Percentiles rank a stretch among this genome's conserved stretches.
phyloP scores from a whole-genome alignment of 2,113 vertebrate species.

The Antennarius striatus region DNA sequence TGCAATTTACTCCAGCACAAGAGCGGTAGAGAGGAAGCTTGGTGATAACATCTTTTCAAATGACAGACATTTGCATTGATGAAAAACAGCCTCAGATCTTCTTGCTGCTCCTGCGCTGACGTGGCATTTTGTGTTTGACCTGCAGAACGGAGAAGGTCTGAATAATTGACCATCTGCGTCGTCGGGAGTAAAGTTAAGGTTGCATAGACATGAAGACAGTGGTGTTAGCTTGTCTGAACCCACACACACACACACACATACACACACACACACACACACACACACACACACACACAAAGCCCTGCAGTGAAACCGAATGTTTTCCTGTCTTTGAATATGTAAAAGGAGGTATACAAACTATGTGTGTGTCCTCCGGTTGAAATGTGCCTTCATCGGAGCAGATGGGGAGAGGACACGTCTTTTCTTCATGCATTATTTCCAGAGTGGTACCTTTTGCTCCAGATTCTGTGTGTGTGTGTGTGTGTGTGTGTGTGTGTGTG shows the following conservation, averaged over 20 bases:
- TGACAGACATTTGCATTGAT: conserved; percentile 6
- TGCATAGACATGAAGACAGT: conserved; percentile 40
- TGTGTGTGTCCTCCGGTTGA: background rate
- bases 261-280: too few relatives aligned
- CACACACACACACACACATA: too few relatives aligned
- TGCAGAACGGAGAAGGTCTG: conserved; percentile 48
- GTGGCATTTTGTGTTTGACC: conserved; percentile 54
- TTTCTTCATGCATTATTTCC: conserved; percentile 64
- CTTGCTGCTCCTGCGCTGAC: conserved; percentile 19
- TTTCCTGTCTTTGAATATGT: conserved; percentile 52
- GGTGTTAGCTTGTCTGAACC: conserved; percentile 36
- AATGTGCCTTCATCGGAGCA: conserved; percentile 6
- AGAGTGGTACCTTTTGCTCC: conserved; percentile 36
- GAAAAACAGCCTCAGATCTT: conserved; percentile 13
- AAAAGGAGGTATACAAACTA: conserved; percentile 57
- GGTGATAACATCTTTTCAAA: too few relatives aligned
- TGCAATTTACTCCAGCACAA: background rate
- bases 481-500: conserved; percentile 8
- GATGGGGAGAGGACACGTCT: conserved; percentile 26
- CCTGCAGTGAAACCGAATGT: conserved; percentile 1
- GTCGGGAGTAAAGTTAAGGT: conserved; percentile 42
- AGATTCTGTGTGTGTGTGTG: conserved; percentile 21
- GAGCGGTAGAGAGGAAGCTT: background rate
- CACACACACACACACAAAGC: background rate
- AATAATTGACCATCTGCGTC: conserved; percentile 72